Base-by-base conservation (phyloP, 2,113 vertebrate species). In the Petroica traversi region DNA sequence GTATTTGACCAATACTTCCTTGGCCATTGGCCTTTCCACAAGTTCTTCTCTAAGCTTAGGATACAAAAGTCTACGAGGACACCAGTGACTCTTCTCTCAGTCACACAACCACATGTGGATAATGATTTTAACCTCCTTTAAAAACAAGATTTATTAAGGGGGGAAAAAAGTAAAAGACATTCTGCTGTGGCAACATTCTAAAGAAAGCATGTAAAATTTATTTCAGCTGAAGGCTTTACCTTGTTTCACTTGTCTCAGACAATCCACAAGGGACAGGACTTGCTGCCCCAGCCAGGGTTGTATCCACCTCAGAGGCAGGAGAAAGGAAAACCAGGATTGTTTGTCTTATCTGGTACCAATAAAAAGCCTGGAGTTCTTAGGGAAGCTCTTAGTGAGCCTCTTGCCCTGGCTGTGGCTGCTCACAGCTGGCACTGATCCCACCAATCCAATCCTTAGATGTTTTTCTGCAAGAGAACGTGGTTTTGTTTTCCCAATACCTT, bases 311-410 rank as follows among this genome's bases (percentile, higher is more conserved):
- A 38, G 45, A 18, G 15, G 20, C 54, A 73, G 34, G 22, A 83
- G 34, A 59, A 51, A 12, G 29, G 6, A 31, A 67, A 80, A 36
- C 6, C 9, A 5, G 31, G 8, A 24, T 3, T 25, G 14, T 28
- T 83, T 49, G 12, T 61, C 43, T 48, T 20, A 34, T 11, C 28
- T 66, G 52, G 19, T 25, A 29, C 41, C 29, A 36, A 1, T 28
- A 41, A 57, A 31, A 81, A 91, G 45, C 17, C 75, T 61, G 36
- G 41, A 74, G 26, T 23, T n/a, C 31, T 52, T 33, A 40, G 13
- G 29, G 6, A 59, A 74, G 34, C 7, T 0, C 0, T 45, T 4
- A 25, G 8, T 5, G 40, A 81, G 15, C 19, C 5, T 55, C 36
- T 73, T 58, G 9, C 33, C 20, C 26, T 3, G 6, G 6, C 14